Evolutionary conservation across 1,140 invertebrate species (phyloP), one percentile per base, ranked within the genome.

Genomic region (Bombus difficillimus): DNA sequence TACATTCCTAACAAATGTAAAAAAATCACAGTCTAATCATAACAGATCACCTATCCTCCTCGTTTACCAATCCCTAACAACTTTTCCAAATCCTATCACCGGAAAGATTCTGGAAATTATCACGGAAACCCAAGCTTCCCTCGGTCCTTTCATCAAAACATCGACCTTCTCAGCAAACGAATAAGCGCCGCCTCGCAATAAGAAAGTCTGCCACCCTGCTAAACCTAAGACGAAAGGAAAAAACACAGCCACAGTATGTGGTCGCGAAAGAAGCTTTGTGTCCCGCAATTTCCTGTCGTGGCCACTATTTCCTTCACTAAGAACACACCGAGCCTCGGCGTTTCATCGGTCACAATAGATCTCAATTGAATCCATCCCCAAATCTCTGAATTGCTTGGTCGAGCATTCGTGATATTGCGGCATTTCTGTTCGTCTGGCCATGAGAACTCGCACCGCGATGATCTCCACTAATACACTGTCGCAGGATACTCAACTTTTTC

Each of bases 271-370:
- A 22, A 57, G 47, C 74, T 69, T 74, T 34, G 28, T 76, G 18
- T 22, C 10, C 22, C n/a, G 37, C 37, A 78, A 83, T 78, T 59
- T 71, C 66, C 37, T 53, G 64, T 37, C 43, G 12, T 22, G n/a
- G 15, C 15, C 47, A 18, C 73, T 34, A 71, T 71, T 78, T 57
- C 66, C 53, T 78, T 78, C 59, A 0, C 62, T 53, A 41, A 78
- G 74, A 41, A 62, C 47, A 59, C 47, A 32, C 5, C 47, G 18
- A 13, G 1, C 18, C 39, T 22, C 1, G 12, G 6, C 32, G 66
- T 22, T 64, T 72, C 72, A 59, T 84, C 83, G 39, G 53, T 9
- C 64, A 62, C 25, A 59, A 84, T 62, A 71, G 66, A 72, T 79
- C 76, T 72, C 53, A n/a, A 84, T 72, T 62, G 76, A 79, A 79